These are phyloP conservation scores for Papio anubis DNA, from an alignment of 2,113 vertebrate species.

Conservation along the genomic window DNA sequence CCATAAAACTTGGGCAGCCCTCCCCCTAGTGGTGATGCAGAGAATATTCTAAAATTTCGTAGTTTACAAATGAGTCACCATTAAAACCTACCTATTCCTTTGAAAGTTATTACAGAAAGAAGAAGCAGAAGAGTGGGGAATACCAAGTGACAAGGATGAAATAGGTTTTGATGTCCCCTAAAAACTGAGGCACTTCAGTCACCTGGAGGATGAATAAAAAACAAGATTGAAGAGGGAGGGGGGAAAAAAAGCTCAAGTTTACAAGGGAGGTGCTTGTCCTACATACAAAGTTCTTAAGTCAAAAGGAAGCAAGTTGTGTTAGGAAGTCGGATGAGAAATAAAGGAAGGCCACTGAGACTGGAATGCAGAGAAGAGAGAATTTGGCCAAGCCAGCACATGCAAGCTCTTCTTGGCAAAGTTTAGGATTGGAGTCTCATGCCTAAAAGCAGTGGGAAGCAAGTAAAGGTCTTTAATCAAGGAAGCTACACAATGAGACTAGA, in stretches of 20 bases:
- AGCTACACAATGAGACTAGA: not conserved
- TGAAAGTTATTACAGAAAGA: not conserved
- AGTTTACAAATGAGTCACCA: not conserved
- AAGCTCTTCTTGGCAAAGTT: not conserved
- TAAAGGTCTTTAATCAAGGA: not conserved
- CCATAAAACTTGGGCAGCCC: slow-evolving; percentile 58
- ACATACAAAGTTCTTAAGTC: not conserved
- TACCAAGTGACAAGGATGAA: not conserved
- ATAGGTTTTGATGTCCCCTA: not conserved
- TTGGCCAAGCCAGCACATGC: not conserved
- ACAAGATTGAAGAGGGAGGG: not conserved
- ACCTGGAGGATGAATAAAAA: not conserved
- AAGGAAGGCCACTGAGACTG: not conserved
- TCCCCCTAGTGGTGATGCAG: slow-evolving; percentile 73
- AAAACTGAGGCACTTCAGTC: not conserved
- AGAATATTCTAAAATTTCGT: slow-evolving; percentile 28
- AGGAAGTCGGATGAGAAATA: fast-evolving
- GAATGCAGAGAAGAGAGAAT: not conserved
- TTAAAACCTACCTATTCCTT: not conserved
- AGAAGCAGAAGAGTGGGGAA: not conserved
- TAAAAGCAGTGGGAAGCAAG: not conserved
- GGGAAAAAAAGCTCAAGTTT: not conserved
- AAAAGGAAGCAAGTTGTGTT: not conserved
- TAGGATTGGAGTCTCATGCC: not conserved
- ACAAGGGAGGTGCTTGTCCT: not conserved